Percentiles rank a stretch among this genome's conserved stretches.
Evolutionary conservation across 2,113 vertebrate species (phyloP).

Genomic region (Parus major): DNA sequence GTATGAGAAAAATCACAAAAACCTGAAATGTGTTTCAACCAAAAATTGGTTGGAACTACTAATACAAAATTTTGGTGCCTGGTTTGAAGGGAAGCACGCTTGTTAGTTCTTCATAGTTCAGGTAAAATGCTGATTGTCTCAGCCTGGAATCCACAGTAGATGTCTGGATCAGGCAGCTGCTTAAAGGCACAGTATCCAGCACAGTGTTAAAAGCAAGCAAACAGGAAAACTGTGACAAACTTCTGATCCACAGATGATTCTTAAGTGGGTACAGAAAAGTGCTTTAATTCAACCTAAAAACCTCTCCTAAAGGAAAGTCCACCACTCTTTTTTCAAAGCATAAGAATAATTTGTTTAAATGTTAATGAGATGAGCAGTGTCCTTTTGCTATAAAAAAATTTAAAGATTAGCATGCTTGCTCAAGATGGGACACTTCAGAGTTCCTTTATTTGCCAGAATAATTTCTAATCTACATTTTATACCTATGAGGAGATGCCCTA

Average conservation of each 20-base stretch:
- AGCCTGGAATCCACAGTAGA: neutral
- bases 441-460: slow-evolving; percentile 6
- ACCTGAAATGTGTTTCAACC: neutral
- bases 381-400: neutral
- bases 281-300: neutral
- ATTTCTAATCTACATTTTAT: slow-evolving; percentile 35
- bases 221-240: neutral
- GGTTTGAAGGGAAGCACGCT: neutral
- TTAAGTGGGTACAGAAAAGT: neutral
- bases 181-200: neutral
- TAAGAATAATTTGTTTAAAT: neutral
- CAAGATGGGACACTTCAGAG: neutral
- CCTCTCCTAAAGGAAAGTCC: neutral
- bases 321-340: neutral
- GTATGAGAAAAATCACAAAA: neutral
- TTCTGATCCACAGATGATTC: neutral
- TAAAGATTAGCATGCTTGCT: neutral
- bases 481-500: slow-evolving; percentile 28
- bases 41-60: neutral
- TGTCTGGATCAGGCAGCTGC: neutral
- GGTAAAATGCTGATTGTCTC: neutral
- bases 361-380: neutral
- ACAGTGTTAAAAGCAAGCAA: neutral
- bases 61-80: neutral
- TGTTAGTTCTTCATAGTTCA: neutral